Conservation (phyloP, 2,113 vertebrate genomes). For the Ascaphus truei region DNA sequence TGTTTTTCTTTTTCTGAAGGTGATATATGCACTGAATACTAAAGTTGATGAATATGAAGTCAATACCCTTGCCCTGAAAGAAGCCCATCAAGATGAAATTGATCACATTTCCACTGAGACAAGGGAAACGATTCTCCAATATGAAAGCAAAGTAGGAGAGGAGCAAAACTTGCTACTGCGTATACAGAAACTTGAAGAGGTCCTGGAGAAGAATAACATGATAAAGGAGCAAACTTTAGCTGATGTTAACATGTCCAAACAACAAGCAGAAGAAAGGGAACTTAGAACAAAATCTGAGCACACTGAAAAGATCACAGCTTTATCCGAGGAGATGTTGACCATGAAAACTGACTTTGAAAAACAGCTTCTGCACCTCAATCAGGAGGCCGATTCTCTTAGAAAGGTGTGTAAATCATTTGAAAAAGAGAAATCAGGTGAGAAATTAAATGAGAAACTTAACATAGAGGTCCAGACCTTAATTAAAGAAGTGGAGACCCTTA, state of each 20-base stretch:
- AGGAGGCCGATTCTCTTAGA: slow-evolving; percentile 56
- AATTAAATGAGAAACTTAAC: slow-evolving; percentile 31
- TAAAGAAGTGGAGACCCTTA: slow-evolving; percentile 58
- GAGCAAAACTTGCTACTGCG: slow-evolving; percentile 68
- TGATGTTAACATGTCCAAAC: slow-evolving; percentile 55
- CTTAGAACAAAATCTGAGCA: slow-evolving; percentile 59
- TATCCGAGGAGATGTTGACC: slow-evolving; percentile 50
- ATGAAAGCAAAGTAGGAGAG: slow-evolving; percentile 58
- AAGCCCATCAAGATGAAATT: slow-evolving; percentile 79
- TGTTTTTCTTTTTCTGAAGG: slow-evolving; percentile 57
- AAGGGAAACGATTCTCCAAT: slow-evolving; percentile 56
- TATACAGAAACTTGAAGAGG: slow-evolving; percentile 76
- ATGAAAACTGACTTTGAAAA: slow-evolving; percentile 55
- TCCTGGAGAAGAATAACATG: slow-evolving; percentile 77
- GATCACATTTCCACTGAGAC: slow-evolving; percentile 73
- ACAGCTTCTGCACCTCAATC: slow-evolving; percentile 53
- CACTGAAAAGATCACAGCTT: slow-evolving; percentile 48
- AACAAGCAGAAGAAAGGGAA: slow-evolving; percentile 56
- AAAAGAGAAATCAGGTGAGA: slow-evolving; percentile 33
- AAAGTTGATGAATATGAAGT: slow-evolving; percentile 89
- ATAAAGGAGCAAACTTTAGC: slow-evolving; percentile 70
- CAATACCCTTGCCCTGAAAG: slow-evolving; percentile 70
- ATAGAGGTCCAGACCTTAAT: slow-evolving; percentile 43
- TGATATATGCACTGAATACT: slow-evolving; percentile 89
- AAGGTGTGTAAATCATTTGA: slow-evolving; percentile 47